phyloP scores from a whole-genome alignment of 2,113 vertebrate genomes.

The Dasyprocta punctata region DNA sequence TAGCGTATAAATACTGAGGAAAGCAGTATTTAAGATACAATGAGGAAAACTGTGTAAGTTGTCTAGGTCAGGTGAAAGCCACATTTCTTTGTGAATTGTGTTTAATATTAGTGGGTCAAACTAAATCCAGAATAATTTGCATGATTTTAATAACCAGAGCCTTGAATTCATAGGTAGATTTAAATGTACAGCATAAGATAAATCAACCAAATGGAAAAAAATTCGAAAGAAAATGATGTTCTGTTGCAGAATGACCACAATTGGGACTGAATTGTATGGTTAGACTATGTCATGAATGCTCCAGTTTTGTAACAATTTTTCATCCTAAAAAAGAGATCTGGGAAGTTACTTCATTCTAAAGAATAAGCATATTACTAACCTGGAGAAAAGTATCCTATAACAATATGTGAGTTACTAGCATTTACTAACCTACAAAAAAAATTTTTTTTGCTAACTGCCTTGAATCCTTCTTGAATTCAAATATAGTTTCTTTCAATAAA shows the following conservation, averaged over 20 bases:
- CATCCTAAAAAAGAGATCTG: not conserved
- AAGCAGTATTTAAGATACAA: not conserved
- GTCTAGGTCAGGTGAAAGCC: not conserved
- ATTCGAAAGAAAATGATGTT: accelerated
- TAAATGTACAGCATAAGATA: not conserved
- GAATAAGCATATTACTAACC: not conserved
- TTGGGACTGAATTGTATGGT: not conserved
- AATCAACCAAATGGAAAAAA: not conserved
- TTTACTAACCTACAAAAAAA: not conserved
- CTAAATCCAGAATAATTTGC: not conserved
- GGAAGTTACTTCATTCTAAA: not conserved
- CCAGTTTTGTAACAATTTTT: not conserved
- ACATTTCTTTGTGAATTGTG: not conserved
- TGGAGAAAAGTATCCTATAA: not conserved
- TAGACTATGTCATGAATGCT: accelerated
- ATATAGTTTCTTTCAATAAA: not conserved
- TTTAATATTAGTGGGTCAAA: not conserved
- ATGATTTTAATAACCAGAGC: not conserved
- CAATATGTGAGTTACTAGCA: not conserved
- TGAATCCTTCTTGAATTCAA: not conserved
- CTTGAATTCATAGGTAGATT: not conserved
- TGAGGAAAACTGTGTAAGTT: not conserved
- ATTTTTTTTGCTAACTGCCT: not conserved
- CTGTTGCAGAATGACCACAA: not conserved
- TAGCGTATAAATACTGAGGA: not conserved